phyloP scores from a whole-genome alignment of 2,113 vertebrate species.

The Phylloscopus trochiloides region DNA sequence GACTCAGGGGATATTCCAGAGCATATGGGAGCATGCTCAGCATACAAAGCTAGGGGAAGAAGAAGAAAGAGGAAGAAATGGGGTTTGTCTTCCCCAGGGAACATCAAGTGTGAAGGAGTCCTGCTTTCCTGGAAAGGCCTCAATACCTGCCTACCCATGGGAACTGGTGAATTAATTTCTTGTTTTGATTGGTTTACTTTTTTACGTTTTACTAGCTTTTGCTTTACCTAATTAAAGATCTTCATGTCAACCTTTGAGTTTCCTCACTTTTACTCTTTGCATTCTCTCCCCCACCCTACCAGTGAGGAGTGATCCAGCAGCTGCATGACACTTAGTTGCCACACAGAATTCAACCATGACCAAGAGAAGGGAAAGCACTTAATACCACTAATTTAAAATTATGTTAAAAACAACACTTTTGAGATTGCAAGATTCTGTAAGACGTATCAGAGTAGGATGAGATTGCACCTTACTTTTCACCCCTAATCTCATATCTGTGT shows the following conservation, averaged over 20 bases:
- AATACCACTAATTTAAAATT: background rate
- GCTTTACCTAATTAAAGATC: fast-evolving
- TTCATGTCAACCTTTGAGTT: background rate
- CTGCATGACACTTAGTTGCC: background rate
- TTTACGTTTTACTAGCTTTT: background rate
- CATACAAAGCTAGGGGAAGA: background rate
- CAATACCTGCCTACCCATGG: background rate
- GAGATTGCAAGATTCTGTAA: background rate
- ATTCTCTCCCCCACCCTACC: background rate
- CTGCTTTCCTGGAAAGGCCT: background rate
- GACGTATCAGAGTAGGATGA: background rate
- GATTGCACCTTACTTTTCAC: background rate
- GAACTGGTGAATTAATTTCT: background rate
- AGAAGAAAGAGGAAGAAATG: background rate
- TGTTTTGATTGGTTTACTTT: background rate
- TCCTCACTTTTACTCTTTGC: background rate
- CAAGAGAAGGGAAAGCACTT: background rate
- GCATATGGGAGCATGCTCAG: background rate
- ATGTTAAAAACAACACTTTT: background rate
- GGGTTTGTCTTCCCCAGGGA: background rate
- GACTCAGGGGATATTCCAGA: background rate
- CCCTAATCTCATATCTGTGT: background rate
- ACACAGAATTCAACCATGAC: background rate
- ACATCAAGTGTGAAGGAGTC: background rate
- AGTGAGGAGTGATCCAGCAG: background rate